phyloP scores from a whole-genome alignment of 2,113 vertebrate genomes.

The Procavia capensis region DNA sequence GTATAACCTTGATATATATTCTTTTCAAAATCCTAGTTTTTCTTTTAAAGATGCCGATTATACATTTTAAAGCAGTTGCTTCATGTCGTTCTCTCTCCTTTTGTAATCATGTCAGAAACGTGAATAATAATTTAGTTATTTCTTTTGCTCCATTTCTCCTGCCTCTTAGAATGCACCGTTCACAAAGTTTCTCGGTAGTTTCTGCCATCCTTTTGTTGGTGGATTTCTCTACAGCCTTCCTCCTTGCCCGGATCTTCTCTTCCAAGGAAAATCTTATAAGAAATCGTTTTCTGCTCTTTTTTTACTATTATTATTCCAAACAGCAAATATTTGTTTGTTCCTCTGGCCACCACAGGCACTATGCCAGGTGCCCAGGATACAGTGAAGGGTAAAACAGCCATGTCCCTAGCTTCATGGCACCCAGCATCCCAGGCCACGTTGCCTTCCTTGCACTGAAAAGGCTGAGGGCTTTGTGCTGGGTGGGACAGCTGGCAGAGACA shows the following conservation, averaged over 20 bases:
- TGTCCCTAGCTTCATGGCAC: not conserved
- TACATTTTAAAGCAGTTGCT: conserved; percentile 66
- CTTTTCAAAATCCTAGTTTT: conserved; percentile 61
- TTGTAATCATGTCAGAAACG: conserved; percentile 61
- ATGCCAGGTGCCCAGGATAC: not conserved
- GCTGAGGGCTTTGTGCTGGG: not conserved
- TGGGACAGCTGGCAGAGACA: not conserved
- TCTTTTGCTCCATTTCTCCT: not conserved
- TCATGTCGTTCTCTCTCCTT: conserved; percentile 61
- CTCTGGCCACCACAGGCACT: not conserved
- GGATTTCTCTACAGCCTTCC: not conserved
- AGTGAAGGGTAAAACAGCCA: not conserved
- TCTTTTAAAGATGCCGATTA: conserved; percentile 65
- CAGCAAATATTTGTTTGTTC: not conserved
- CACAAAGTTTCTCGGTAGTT: not conserved
- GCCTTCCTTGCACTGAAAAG: not conserved
- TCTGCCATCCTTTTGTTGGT: not conserved
- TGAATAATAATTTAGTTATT: conserved; percentile 49
- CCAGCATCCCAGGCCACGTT: not conserved
- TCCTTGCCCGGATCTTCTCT: conserved; percentile 22
- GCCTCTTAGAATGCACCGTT: not conserved
- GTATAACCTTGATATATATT: conserved; percentile 31
- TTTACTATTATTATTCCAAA: not conserved
- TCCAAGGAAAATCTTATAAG: not conserved
- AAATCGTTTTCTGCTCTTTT: not conserved